Evolutionary conservation across 37 sponge, comb jelly and placozoan genomes (phyloP).

Genomic region (Chondrilla cf. caribensis): DNA sequence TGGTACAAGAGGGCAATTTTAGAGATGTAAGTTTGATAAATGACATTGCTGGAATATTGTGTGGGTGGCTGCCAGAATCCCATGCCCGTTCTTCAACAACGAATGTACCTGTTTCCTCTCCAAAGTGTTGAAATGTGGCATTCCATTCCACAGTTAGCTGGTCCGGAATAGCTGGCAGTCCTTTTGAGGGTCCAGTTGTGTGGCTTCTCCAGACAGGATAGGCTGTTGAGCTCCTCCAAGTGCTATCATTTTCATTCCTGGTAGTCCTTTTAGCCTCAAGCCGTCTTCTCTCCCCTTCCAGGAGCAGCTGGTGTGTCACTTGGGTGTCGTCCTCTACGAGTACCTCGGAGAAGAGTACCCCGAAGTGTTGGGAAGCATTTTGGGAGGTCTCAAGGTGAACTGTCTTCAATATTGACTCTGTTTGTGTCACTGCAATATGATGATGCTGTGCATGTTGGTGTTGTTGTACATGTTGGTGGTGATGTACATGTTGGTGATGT

Average conservation of each 20-base stretch:
- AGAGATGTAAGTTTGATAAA: too few relatives aligned
- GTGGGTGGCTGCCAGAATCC: too few relatives aligned
- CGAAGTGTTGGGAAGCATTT: slow-evolving; percentile 96
- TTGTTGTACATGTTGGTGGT: not conserved
- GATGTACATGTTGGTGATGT: not conserved
- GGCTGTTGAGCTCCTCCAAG: not conserved
- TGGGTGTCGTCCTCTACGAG: slow-evolving; percentile 97
- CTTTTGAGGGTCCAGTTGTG: not conserved
- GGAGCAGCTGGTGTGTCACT: slow-evolving; percentile 95
- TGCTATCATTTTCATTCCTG: slow-evolving; percentile 25
- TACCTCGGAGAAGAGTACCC: slow-evolving; percentile 99
- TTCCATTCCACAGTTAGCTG: slow-evolving; percentile 2
- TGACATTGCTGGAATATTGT: too few relatives aligned
- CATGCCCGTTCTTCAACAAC: too few relatives aligned
- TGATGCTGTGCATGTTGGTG: too few relatives aligned
- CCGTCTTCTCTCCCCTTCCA: slow-evolving; percentile 27
- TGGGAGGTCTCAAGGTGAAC: slow-evolving; percentile 85
- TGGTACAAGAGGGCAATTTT: too few relatives aligned
- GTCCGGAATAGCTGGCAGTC: not conserved
- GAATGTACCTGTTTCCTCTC: too few relatives aligned
- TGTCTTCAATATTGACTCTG: not conserved
- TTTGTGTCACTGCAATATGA: too few relatives aligned
- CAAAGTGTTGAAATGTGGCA: too few relatives aligned
- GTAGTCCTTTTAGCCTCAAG: slow-evolving; percentile 24
- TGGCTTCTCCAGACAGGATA: slow-evolving; percentile 2